phyloP scores from a whole-genome alignment of 53 echinoderm and acorn worm species.

The Mesocentrotus franciscanus region DNA sequence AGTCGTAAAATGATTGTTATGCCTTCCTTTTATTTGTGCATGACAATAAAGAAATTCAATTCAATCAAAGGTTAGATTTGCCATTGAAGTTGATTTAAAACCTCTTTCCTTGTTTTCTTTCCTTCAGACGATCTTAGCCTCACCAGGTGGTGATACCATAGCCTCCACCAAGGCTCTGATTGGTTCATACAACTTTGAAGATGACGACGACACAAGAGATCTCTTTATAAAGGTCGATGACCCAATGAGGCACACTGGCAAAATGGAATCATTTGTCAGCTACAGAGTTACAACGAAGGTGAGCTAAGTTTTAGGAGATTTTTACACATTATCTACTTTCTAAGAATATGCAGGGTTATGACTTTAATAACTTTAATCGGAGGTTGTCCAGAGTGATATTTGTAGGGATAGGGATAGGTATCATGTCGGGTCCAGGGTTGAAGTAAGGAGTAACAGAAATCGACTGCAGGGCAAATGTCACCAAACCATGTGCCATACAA shows the following conservation, averaged over 20 bases:
- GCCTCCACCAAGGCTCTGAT: constrained; percentile 69
- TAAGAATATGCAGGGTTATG: not conserved
- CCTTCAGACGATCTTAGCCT: constrained; percentile 79
- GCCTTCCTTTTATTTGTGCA: too few relatives aligned
- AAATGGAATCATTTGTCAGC: constrained; percentile 89
- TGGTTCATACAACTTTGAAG: constrained; percentile 81
- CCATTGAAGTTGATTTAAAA: not conserved
- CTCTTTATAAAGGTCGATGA: constrained; percentile 93
- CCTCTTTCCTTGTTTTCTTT: not conserved
- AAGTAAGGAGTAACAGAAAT: too few relatives aligned
- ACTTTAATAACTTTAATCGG: too few relatives aligned
- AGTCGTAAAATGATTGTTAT: too few relatives aligned
- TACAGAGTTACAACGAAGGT: constrained; percentile 97
- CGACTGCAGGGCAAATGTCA: too few relatives aligned
- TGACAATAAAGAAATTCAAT: too few relatives aligned
- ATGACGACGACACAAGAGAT: constrained; percentile 88
- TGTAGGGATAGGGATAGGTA: too few relatives aligned
- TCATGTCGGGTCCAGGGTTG: too few relatives aligned
- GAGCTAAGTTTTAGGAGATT: not conserved
- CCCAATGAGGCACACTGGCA: constrained; percentile 86
- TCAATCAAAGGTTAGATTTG: too few relatives aligned
- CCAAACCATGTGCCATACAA: too few relatives aligned
- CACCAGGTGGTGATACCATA: constrained; percentile 60
- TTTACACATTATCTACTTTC: not conserved
- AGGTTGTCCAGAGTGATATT: too few relatives aligned